phyloP scores from a whole-genome alignment of 2,888 invertebrate genomes.

The Heliconius charithonia region DNA sequence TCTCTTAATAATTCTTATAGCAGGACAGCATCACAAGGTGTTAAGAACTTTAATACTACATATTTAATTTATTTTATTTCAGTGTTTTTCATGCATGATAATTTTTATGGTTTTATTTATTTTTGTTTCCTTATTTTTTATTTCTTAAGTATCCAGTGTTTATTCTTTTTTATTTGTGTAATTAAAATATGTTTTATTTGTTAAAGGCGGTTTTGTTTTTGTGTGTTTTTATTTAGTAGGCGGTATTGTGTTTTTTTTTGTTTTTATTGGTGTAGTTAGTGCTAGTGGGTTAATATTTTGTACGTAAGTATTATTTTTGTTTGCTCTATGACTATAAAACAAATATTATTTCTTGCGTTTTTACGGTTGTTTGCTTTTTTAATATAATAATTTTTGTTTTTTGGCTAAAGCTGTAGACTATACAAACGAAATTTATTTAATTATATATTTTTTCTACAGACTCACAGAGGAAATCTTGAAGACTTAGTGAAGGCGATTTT shows the following conservation, averaged over 20 bases:
- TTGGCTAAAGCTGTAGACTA: conserved; percentile 18
- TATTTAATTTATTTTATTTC: background rate
- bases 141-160: conserved; percentile 31
- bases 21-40: too few relatives aligned
- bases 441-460: conserved; percentile 65
- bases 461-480: conserved; percentile 83
- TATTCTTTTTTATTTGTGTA: background rate
- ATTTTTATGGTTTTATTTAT: conserved; percentile 4
- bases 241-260: background rate
- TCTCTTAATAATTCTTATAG: background rate
- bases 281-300: conserved; percentile 37
- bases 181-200: conserved; percentile 27
- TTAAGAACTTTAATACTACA: too few relatives aligned
- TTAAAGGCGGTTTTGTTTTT: conserved; percentile 28
- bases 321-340: background rate
- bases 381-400: conserved; percentile 25
- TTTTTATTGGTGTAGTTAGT: conserved; percentile 42
- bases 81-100: background rate
- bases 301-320: conserved; percentile 49
- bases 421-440: conserved; percentile 33
- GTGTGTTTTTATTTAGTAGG: conserved; percentile 39
- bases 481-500: conserved; percentile 75
- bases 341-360: conserved; percentile 28
- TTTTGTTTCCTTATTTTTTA: background rate
- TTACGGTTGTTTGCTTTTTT: conserved; percentile 31